Evolutionary conservation across 1,140 invertebrate genomes (phyloP), one percentile per base, ranked within the genome.

Genomic region (Drosophila nigrodunni): DNA sequence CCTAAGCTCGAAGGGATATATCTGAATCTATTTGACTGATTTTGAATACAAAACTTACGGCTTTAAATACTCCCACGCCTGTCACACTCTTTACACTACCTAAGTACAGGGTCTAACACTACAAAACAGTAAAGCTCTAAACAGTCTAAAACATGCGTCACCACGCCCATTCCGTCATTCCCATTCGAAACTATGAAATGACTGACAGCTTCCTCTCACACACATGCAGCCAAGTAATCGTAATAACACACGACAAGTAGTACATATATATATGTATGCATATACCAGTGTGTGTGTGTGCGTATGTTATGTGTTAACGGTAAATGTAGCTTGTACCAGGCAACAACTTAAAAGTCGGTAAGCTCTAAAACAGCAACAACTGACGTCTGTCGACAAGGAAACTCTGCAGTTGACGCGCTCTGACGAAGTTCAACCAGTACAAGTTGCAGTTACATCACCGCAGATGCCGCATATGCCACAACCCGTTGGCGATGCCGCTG

Each of bases 321-420:
- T 80, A 79, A 65, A 67, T 76, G 57, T 58, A 80, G 76, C 72
- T 74, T 49, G 74, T 70, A 49, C 62, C 9, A 59, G 66, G 74
- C 81, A 85, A 85, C 67, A 83, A 74, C 81, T 83, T 77, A 73
- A 80, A 86, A 86, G 82, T 82, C 78, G 68, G 82, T 79, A 81
- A 87, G 79, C 83, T 76, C 72, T 67, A 82, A 87, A 87, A 86
- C 86, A 77, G 82, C 75, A 87, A 81, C 75, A 86, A 87, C 75
- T 79, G 74, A 75, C 73, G 78, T 61, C 57, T 60, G 59, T 58
- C 49, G 37, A 71, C 66, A 44, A 58, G 55, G 43, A 64, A 62
- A 65, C 78, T 47, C 75, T 82, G 79, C 72, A 77, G 80, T 79
- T 88, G 83, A 87, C 83, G 76, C 81, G 67, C 43, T 43, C 79